Evolutionary conservation across 2,888 invertebrate genomes (phyloP), one percentile per base, ranked within the genome.

Genomic region (Zeuzera pyrina): DNA sequence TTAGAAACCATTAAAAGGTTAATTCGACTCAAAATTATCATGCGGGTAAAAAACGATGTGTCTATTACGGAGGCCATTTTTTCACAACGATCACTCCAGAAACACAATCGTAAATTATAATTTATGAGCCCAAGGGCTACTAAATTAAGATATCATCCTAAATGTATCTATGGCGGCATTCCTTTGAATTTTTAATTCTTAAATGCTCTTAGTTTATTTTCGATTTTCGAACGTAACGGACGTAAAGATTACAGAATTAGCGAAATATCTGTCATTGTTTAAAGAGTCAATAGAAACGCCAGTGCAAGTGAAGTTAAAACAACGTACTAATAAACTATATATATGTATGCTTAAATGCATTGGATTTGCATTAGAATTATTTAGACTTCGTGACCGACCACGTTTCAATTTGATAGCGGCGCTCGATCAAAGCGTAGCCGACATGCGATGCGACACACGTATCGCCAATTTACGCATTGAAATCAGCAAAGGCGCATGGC

Each of bases 71-170:
- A 52, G 57, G 43, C 55, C 62, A 55, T 58, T 78, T 81, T 79
- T 81, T 81, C 71, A 63, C 57, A 44, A 40, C 47, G 45, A 49
- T 45, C 57, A 49, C 53, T 54, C 68, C 63, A 69, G 57, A 49
- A 69, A 61, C 55, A 63, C 65, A 67, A 71, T 70, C 73, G 69
- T 81, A 81, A 79, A 79, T 78, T 81, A 81, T 81, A 79, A 79
- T 79, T 79, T 78, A 77, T 66, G 63, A 63, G 62, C 62, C 57
- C 44, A 43, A 66, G 63, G 59, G 59, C 64, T 62, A 57, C 58
- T 54, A 67, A 83, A 83, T 83, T 76, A 72, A 83, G 83, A 77
- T 76, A 81, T 83, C 78, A 56, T 60, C 47, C 51, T 47, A 57
- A 57, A 50, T 47, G 56, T 57, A 61, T 68, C 66, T 58, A 57